phyloP scores from a whole-genome alignment of 2,113 vertebrate genomes.

The Indicator indicator region DNA sequence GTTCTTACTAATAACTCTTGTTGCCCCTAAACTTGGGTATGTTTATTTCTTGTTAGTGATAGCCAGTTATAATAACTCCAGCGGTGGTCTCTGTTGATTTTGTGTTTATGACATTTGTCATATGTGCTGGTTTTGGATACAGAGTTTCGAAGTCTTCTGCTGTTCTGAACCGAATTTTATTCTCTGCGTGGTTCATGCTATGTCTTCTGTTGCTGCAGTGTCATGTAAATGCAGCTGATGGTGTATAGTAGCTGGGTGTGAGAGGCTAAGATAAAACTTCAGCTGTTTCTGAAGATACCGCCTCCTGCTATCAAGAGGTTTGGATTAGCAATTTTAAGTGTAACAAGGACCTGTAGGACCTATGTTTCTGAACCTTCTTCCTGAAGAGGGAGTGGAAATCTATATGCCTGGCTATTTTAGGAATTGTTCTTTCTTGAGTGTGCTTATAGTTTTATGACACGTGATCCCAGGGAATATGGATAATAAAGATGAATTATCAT shows the following conservation, averaged over 20 bases:
- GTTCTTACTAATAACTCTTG: constrained; percentile 20
- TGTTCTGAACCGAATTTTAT: not conserved
- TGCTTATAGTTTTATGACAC: constrained; percentile 25
- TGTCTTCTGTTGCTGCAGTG: constrained; percentile 44
- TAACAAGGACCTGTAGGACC: constrained; percentile 21
- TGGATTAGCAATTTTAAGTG: constrained; percentile 43
- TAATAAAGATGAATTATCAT: constrained; percentile 35
- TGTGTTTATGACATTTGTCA: not conserved
- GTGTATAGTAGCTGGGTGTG: constrained; percentile 42
- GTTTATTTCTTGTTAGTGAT: constrained; percentile 23
- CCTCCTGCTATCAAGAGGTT: constrained; percentile 54
- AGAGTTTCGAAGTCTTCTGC: not conserved
- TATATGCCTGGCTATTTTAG: constrained; percentile 30
- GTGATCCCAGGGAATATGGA: not conserved
- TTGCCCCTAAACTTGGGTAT: not conserved
- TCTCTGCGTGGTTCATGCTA: constrained; percentile 20
- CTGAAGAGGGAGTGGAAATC: constrained; percentile 5
- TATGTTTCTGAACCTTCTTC: constrained; percentile 9
- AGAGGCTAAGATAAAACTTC: constrained; percentile 58
- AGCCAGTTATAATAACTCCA: not conserved
- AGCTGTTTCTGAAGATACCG: constrained; percentile 18
- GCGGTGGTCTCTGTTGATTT: not conserved
- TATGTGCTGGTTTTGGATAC: not conserved
- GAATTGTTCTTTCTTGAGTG: constrained; percentile 8
- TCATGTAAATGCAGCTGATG: not conserved